Conservation (phyloP, 2,888 invertebrate species). For the Carterocephalus palaemon region DNA sequence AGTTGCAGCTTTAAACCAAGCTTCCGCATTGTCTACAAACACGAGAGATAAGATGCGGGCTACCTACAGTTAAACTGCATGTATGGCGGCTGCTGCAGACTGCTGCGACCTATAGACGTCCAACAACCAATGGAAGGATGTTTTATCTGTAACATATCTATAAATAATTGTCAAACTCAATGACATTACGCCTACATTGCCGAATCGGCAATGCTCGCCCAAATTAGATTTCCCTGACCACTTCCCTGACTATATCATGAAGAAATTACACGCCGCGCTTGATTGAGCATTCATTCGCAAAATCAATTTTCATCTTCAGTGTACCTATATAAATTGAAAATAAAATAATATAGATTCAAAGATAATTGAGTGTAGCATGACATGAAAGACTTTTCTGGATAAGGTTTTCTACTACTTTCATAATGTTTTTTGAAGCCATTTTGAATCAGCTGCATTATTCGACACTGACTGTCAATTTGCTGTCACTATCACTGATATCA, state of each 20-base stretch:
- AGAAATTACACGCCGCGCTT: constrained; percentile 47
- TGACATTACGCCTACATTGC: constrained; percentile 6
- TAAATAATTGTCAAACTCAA: constrained; percentile 1
- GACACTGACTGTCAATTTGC: too few species aligned
- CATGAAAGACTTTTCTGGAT: too few species aligned
- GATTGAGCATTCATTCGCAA: constrained; percentile 56
- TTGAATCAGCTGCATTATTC: constrained; percentile 24
- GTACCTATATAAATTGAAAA: constrained; percentile 34
- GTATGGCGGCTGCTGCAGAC: too few species aligned
- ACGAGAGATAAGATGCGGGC: too few species aligned
- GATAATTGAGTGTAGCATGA: constrained; percentile 32
- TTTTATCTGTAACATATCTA: constrained; percentile 3
- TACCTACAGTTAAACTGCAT: too few species aligned
- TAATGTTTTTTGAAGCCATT: constrained; percentile 26
- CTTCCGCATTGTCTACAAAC: too few species aligned
- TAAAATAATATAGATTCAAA: constrained; percentile 32
- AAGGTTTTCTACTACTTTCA: too few species aligned
- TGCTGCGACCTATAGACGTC: too few species aligned
- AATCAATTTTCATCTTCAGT: constrained; percentile 49
- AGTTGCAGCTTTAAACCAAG: too few species aligned
- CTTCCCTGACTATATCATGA: constrained; percentile 40
- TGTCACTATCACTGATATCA: too few species aligned
- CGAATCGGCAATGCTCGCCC: constrained; percentile 23
- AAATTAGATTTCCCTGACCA: constrained; percentile 41
- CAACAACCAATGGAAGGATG: too few species aligned